Conservation (phyloP, 1,140 invertebrate species). For the Trypoxylus dichotomus region DNA sequence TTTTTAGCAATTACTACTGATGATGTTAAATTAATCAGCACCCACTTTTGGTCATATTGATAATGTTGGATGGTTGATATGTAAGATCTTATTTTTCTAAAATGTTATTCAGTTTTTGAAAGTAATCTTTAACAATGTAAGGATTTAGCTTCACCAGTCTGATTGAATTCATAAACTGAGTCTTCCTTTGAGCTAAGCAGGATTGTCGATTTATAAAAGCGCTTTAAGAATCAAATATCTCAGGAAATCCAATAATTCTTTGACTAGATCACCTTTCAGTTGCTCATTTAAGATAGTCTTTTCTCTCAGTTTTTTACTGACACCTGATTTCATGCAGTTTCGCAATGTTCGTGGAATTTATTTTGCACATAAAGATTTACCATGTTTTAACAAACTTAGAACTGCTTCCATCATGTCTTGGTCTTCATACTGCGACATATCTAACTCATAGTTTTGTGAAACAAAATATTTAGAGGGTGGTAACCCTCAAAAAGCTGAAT, state of each 20-base stretch:
- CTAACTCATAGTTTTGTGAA: too few species aligned
- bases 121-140: slow-evolving; percentile 47
- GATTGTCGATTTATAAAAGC: slow-evolving; percentile 42
- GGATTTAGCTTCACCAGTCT: slow-evolving; percentile 49
- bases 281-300: too few species aligned
- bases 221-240: slow-evolving; percentile 17
- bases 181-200: slow-evolving; percentile 33
- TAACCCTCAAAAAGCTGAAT: not conserved
- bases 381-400: too few species aligned
- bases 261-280: too few species aligned
- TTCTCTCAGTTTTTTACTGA: too few species aligned
- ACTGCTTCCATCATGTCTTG: too few species aligned
- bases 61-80: slow-evolving; percentile 46
- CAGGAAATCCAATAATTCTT: too few species aligned
- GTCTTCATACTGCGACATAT: too few species aligned
- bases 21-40: slow-evolving; percentile 52
- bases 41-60: slow-evolving; percentile 52
- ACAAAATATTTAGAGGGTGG: not conserved
- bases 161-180: slow-evolving; percentile 33
- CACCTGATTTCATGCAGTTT: too few species aligned
- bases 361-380: too few species aligned
- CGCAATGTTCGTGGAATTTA: too few species aligned
- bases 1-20: slow-evolving; percentile 44
- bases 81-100: slow-evolving; percentile 40
- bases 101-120: slow-evolving; percentile 44